phyloP scores from a whole-genome alignment of 1,140 invertebrate genomes.

The fruit fly (Drosophila melanogaster) region DNA sequence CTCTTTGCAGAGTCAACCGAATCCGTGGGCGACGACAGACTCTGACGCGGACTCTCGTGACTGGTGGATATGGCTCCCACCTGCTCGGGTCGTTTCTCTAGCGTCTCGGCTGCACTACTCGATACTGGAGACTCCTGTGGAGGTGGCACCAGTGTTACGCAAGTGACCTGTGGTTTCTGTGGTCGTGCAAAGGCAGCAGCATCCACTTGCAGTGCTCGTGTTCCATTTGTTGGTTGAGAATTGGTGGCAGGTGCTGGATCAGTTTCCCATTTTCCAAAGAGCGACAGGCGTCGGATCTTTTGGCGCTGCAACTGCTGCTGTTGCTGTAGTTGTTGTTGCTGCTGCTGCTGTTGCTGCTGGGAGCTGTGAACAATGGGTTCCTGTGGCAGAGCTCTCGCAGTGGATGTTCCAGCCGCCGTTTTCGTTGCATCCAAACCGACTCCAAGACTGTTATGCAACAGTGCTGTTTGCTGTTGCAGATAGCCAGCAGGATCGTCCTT shows the following conservation, averaged over 20 bases:
- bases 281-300: conserved; percentile 55
- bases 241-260: conserved; percentile 23
- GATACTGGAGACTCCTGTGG: conserved; percentile 82
- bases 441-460: conserved; percentile 90
- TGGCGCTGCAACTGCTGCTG: conserved; percentile 60
- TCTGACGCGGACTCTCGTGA: conserved; percentile 77
- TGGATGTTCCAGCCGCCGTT: conserved; percentile 18
- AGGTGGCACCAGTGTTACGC: conserved; percentile 59
- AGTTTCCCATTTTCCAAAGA: conserved; percentile 63
- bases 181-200: conserved; percentile 52
- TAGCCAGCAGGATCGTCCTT: conserved; percentile 96
- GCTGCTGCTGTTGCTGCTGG: conserved; percentile 39
- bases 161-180: conserved; percentile 62
- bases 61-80: conserved; percentile 84
- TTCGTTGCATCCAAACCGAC: conserved; percentile 48
- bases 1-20: conserved; percentile 67
- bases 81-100: conserved; percentile 76
- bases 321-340: conserved; percentile 35
- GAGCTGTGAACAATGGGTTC: conserved; percentile 64
- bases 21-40: conserved; percentile 74
- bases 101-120: conserved; percentile 65
- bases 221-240: neutral
- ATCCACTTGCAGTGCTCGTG: conserved; percentile 44
- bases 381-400: conserved; percentile 44
- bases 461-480: conserved; percentile 92